Evolutionary conservation across 2,888 invertebrate species (phyloP).

Genomic region (Leptura quadrifasciata): DNA sequence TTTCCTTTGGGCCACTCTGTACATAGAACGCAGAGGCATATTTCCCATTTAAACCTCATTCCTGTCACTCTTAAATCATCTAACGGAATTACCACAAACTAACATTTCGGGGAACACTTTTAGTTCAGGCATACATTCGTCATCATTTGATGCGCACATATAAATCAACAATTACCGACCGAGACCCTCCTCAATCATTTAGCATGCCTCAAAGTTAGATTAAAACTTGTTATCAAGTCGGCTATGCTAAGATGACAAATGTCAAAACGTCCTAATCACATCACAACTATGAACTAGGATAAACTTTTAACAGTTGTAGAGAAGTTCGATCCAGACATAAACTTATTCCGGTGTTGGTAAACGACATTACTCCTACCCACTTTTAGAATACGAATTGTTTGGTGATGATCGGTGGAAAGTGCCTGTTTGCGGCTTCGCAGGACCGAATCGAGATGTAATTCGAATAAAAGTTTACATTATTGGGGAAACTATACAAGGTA

Average conservation of each 20-base stretch:
- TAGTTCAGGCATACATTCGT: slow-evolving; percentile 17
- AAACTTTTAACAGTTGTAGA: slow-evolving; percentile 21
- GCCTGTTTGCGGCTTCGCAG: not conserved
- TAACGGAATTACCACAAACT: not conserved
- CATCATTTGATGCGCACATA: slow-evolving; percentile 22
- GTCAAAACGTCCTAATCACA: slow-evolving; percentile 29
- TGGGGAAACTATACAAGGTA: too few relatives aligned
- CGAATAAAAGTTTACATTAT: too few relatives aligned
- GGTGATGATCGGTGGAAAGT: not conserved
- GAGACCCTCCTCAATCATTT: slow-evolving; percentile 19
- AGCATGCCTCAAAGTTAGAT: slow-evolving; percentile 16
- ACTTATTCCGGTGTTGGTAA: slow-evolving; percentile 13
- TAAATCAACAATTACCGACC: slow-evolving; percentile 16
- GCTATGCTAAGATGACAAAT: slow-evolving; percentile 32
- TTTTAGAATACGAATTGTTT: not conserved
- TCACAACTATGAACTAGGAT: slow-evolving; percentile 26
- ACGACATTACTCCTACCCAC: not conserved
- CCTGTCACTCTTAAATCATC: not conserved
- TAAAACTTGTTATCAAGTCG: slow-evolving; percentile 28
- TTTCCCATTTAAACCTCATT: not conserved
- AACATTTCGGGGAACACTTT: slow-evolving; percentile 4
- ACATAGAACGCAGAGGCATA: too few relatives aligned
- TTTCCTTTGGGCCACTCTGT: too few relatives aligned
- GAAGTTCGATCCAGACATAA: slow-evolving; percentile 21
- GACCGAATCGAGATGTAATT: not conserved